Evolutionary conservation across 2,113 vertebrate genomes (phyloP), one percentile per base, ranked within the genome.

Genomic region (Ceratotherium simum): DNA sequence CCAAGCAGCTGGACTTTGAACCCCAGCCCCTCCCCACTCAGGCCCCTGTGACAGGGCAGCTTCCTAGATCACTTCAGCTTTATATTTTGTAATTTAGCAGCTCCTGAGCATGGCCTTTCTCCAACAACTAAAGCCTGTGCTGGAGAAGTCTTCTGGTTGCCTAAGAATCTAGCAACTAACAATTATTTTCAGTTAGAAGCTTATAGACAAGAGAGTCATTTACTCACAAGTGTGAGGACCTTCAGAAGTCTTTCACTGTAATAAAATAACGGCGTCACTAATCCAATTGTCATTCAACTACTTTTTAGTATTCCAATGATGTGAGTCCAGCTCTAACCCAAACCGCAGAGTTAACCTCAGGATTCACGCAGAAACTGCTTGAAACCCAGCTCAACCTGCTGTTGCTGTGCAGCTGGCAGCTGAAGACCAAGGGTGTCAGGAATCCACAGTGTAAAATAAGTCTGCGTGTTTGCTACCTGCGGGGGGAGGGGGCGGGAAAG

Each of bases 241-340:
- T 62, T 92, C 92, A 65, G 75, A 95, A 93, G 94, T 92, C 4
- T 42, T 78, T 96, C 42, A 42, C 75, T 86, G 48, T 89, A 81
- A 46, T 92, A 97, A 98, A 96, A 80, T 93, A 96, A 94, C 0
- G 3, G 86, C 90, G 94, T 92, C 46, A 20, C 87, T 96, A 97
- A 96, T 95, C 93, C 86, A 90, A 72, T 98, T 96, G 85, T 94
- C 95, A 94, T 86, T 89, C 88, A 90, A 91, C 56, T 97, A 60
- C 94, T 58, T 64, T 96, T 80, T 86, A 97, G 88, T 46, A 25
- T 92, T 82, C 25, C 8, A 83, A 94, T 76, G 96, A 91, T 2
- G 54, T 46, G 73, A 95, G 73, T 89, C 67, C 92, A 73, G 27
- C 79, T 12, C 6, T 92, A 92, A 85, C 54, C 90, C 33, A 79